Base-by-base conservation (phyloP, 2,113 vertebrate species). In the Tetraodon nigroviridis region DNA sequence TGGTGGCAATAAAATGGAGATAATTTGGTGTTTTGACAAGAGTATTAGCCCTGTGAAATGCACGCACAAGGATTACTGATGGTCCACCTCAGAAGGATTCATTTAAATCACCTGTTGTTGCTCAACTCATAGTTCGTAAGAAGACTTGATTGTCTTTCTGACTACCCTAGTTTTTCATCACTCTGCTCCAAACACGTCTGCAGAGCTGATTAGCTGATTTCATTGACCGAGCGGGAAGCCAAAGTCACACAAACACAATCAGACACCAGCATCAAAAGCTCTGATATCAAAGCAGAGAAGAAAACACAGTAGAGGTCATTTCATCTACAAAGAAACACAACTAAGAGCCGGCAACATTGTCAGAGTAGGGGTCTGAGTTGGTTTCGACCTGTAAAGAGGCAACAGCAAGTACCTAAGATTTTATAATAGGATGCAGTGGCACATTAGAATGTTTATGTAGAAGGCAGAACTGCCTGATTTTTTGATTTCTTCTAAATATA, bases 21-120 rank as follows among this genome's bases (percentile, higher is more conserved):
- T 76, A 62, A 81, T 66, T 53, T 54, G 56, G 63, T 61, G 55
- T 78, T 80, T 82, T 80, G 64, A 77, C 57, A 69, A 59, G 51
- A 59, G 52, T 47, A 63, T 69, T 61, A 62, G 42, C 56, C 51
- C 64, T 68, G 58, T 80, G 69, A 65, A 62, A 55, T 76, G 77
- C 59, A 58, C 49, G 55, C 58, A 56, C 49, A 37, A 71, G 67
- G 37, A 64, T 58, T 67, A 76, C 67, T 65, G 58, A 20, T 50
- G 16, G 44, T 19, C 64, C 59, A 69, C 76, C 45, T 64, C 51
- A 62, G 69, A 12, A 37, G 32, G 32, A 12, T 37, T 37, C 32
- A 37, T 37, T 37, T 37, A 37, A 37, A 37, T 10, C 32, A 37
- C 11, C 32, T 1, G 1, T 2, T 37, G 11, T 37, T 37, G 32